A percentile compares a stretch with the other conserved stretches of the same genome.
These are phyloP conservation scores for Anodontia alba DNA, from an alignment of 2,888 invertebrate species.

Conservation along the genomic window DNA sequence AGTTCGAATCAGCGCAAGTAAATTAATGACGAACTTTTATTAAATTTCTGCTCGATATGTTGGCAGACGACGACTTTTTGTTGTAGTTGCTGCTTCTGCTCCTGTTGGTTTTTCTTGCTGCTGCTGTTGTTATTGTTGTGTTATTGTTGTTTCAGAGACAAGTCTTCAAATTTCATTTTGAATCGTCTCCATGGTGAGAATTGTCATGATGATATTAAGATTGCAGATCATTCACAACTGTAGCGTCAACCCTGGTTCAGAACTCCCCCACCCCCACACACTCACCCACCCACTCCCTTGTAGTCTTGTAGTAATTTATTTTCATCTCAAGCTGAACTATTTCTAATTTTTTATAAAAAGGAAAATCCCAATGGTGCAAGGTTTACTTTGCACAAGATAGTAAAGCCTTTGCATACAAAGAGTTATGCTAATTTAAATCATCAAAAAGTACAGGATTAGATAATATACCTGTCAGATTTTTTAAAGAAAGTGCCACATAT, in stretches of 20 bases:
- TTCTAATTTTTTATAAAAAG: neutral
- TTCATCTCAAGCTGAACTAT: neutral
- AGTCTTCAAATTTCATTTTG: too few species aligned
- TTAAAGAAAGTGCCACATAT: conserved; percentile 5
- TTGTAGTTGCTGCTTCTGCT: too few species aligned
- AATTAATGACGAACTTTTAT: too few species aligned
- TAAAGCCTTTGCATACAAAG: neutral
- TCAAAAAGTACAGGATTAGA: conserved; percentile 23
- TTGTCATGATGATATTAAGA: neutral
- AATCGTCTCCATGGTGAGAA: neutral
- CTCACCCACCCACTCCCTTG: too few species aligned
- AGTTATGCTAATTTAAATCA: neutral
- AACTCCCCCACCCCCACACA: too few species aligned
- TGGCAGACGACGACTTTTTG: too few species aligned
- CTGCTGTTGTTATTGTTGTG: too few species aligned
- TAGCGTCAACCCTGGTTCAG: neutral
- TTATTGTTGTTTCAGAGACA: too few species aligned
- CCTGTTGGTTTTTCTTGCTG: too few species aligned
- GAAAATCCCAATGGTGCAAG: neutral
- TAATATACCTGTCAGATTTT: conserved; percentile 22
- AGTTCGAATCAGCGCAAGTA: too few species aligned
- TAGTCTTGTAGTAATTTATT: neutral
- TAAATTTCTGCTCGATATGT: too few species aligned
- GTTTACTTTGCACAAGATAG: neutral
- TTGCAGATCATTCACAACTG: neutral